Conservation (phyloP, 2,113 vertebrate genomes). For the Apteryx mantelli region DNA sequence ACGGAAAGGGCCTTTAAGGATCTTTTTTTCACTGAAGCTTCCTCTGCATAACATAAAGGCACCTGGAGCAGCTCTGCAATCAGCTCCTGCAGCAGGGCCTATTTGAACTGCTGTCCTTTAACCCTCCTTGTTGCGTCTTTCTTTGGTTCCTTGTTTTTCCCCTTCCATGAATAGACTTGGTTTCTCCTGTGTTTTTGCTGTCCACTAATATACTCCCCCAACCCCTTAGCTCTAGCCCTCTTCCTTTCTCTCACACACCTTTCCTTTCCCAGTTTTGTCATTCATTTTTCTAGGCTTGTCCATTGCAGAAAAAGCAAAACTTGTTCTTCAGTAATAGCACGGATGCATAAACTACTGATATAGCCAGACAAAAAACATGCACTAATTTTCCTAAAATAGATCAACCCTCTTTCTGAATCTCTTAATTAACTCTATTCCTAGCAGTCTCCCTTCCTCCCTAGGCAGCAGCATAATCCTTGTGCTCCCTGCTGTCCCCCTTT, state of each 20-base stretch:
- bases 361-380: not conserved
- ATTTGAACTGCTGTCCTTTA: not conserved
- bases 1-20: not conserved
- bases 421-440: not conserved
- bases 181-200: not conserved
- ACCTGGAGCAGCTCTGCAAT: not conserved
- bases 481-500: constrained; percentile 22
- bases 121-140: not conserved
- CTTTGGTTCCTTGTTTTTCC: rapidly evolving
- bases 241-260: not conserved
- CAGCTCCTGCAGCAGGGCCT: not conserved
- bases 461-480: not conserved
- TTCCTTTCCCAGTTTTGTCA: not conserved
- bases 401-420: not conserved
- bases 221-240: not conserved
- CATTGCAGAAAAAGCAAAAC: not conserved
- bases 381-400: constrained; percentile 9
- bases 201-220: not conserved
- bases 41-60: not conserved
- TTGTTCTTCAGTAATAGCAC: not conserved
- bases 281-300: not conserved
- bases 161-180: not conserved
- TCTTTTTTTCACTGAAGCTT: not conserved
- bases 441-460: not conserved
- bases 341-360: not conserved